phyloP scores from a whole-genome alignment of 2,113 vertebrate species.

The Daphoenositta chrysoptera region DNA sequence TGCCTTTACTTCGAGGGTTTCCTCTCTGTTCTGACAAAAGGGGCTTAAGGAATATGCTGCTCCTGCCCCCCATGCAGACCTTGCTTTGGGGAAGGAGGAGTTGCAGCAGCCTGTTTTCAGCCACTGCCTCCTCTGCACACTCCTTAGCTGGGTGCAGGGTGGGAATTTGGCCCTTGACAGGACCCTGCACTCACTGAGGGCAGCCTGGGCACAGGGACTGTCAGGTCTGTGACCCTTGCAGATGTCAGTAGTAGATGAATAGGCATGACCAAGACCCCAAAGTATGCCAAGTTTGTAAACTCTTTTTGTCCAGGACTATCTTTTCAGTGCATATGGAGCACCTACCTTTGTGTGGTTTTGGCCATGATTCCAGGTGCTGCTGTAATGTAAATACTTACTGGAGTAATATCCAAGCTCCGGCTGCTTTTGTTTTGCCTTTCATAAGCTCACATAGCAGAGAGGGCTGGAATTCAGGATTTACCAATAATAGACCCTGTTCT shows the following conservation, averaged over 20 bases:
- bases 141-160: not conserved
- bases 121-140: accelerated
- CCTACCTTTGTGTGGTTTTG: not conserved
- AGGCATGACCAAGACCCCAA: not conserved
- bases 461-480: not conserved
- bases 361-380: not conserved
- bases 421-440: constrained; percentile 12
- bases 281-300: not conserved
- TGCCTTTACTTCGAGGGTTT: not conserved
- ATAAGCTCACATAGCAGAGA: not conserved
- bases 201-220: not conserved
- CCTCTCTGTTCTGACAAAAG: not conserved
- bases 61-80: not conserved
- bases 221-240: not conserved
- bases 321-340: not conserved
- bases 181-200: not conserved
- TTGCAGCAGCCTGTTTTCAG: not conserved
- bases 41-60: not conserved
- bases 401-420: not conserved
- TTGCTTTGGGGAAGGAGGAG: not conserved
- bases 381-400: constrained; percentile 6
- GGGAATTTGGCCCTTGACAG: not conserved
- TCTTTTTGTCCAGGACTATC: not conserved
- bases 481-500: not conserved
- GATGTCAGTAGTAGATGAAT: not conserved